Base-by-base conservation (phyloP, 2,888 invertebrate species). In the Nomada fucata region DNA sequence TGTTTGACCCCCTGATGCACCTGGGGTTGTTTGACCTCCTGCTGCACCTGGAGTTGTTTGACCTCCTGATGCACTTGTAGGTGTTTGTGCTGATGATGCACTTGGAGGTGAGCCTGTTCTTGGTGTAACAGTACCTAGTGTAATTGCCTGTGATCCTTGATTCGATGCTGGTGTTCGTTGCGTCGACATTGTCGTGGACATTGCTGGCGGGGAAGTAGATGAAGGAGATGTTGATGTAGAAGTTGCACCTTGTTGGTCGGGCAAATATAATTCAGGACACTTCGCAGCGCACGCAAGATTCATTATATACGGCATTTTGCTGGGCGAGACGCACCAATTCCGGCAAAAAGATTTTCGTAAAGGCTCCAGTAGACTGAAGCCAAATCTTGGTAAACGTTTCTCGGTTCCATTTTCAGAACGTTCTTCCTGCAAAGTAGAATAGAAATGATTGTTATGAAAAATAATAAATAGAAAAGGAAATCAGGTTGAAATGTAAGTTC, bases 251-350 rank as follows among this genome's bases (percentile, higher is more conserved):
- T 53, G 55, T 44, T 1, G 0, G 13, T 57, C 13, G 3, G 75
- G 68, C 29, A 82, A 50, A 74, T 76, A 84, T 1, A 85, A 68
- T 42, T 87, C 88, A 2, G 88, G 84, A 42, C 87, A 87, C 20
- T 88, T 88, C 1, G 65, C 0, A 18, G 68, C 55, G 26, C 88
- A 87, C 0, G 26, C 0, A 7, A 86, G 1, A 60, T 80, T 86
- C 15, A 18, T 0, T 0, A 81, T 0, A 47, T 81, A 85, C 9
- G 5, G 0, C n/a, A 2, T 23, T 0, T 0, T 10, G 4, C 55
- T 10, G 5, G 50, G 18, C 7, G 73, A 26, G 0, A 0, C 9
- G 26, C 87, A 87, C 29, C n/a, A 26, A 3, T 10, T 52, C 0
- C 36, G 1, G 67, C 87, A 87, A 47, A 73, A 80, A 1, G 0